Conservation (phyloP, 2,113 vertebrate species). For the Anolis carolinensis region DNA sequence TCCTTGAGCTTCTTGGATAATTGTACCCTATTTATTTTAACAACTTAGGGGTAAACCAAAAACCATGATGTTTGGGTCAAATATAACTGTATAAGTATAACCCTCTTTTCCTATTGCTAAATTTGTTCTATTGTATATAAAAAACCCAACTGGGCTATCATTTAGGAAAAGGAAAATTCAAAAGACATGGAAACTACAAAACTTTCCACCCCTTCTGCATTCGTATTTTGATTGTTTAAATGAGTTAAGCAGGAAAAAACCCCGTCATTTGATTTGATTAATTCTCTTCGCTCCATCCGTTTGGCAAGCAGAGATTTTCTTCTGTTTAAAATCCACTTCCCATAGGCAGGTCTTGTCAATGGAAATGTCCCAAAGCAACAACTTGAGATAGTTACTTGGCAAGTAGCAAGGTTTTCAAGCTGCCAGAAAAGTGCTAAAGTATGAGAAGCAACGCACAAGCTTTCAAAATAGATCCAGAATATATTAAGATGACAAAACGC, state of each 20-base stretch:
- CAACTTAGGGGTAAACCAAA: slow-evolving; percentile 25
- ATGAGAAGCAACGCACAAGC: background rate
- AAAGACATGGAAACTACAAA: slow-evolving; percentile 16
- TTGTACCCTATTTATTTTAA: slow-evolving; percentile 33
- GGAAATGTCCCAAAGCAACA: background rate
- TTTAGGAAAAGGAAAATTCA: slow-evolving; percentile 40
- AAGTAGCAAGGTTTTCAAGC: slow-evolving; percentile 15
- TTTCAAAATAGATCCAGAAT: slow-evolving; percentile 7
- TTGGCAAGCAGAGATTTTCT: slow-evolving; percentile 30
- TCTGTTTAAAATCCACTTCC: slow-evolving; percentile 34
- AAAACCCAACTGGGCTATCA: slow-evolving; percentile 39
- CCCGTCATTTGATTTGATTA: slow-evolving; percentile 55
- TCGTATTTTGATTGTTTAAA: slow-evolving; percentile 57
- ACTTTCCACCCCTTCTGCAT: slow-evolving; percentile 55
- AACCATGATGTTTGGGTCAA: slow-evolving; percentile 38
- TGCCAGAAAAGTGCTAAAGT: slow-evolving; percentile 18
- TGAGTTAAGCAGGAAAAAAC: slow-evolving; percentile 45
- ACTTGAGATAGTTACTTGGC: slow-evolving; percentile 22
- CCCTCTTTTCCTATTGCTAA: slow-evolving; percentile 36
- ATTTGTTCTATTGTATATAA: slow-evolving; percentile 48
- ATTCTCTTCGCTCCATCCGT: slow-evolving; percentile 62
- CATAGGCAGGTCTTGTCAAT: background rate
- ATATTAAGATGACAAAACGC: slow-evolving; percentile 13
- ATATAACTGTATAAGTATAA: slow-evolving; percentile 33
- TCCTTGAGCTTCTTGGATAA: slow-evolving; percentile 30